phyloP scores from a whole-genome alignment of 2,888 invertebrate species.

The Leptinotarsa rubiginosa region DNA sequence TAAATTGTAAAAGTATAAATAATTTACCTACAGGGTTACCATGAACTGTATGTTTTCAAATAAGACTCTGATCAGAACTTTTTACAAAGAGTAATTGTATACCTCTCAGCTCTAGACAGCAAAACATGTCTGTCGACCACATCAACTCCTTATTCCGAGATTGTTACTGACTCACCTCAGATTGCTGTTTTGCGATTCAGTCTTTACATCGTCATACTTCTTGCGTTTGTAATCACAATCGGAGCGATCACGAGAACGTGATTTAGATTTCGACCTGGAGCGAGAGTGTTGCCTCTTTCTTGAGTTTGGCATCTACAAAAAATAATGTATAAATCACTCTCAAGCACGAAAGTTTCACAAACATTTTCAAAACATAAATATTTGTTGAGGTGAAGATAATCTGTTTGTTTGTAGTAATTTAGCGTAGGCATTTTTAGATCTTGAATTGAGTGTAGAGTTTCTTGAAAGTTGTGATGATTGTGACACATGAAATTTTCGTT shows the following conservation, averaged over 20 bases:
- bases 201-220: slow-evolving; percentile 68
- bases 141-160: not conserved
- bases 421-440: slow-evolving; percentile 22
- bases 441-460: slow-evolving; percentile 11
- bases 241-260: slow-evolving; percentile 66
- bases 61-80: too few relatives aligned
- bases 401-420: slow-evolving; percentile 22
- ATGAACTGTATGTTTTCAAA: too few relatives aligned
- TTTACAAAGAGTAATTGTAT: too few relatives aligned
- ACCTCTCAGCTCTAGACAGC: too few relatives aligned
- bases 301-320: slow-evolving; percentile 61
- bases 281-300: slow-evolving; percentile 83
- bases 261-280: slow-evolving; percentile 73
- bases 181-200: slow-evolving; percentile 72
- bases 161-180: slow-evolving; percentile 72
- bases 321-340: not conserved
- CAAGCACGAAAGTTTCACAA: not conserved
- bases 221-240: slow-evolving; percentile 77
- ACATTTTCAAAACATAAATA: slow-evolving; percentile 22
- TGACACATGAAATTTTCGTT: slow-evolving; percentile 25
- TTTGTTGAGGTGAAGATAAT: slow-evolving; percentile 22
- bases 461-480: slow-evolving; percentile 24
- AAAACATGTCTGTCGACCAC: too few relatives aligned
- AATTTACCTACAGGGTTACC: too few relatives aligned
- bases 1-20: too few relatives aligned